phyloP scores from a whole-genome alignment of 1,140 invertebrate genomes.

The Trialeurodes vaporariorum region DNA sequence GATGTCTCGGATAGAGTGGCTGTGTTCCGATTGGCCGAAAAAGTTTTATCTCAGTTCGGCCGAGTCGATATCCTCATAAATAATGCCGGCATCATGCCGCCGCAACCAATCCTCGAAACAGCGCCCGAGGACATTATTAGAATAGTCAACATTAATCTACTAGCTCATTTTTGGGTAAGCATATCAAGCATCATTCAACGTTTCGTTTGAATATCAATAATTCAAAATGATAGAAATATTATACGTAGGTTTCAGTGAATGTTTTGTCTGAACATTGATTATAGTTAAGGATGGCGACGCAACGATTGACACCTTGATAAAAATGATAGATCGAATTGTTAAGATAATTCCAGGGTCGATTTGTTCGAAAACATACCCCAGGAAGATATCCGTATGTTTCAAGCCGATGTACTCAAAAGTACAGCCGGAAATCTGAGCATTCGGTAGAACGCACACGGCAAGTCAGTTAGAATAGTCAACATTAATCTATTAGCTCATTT shows the following conservation, averaged over 20 bases:
- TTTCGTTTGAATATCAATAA: no score
- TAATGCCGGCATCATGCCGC: conserved; percentile 78
- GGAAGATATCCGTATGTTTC: no score
- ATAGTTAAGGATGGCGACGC: no score
- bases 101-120: conserved; percentile 50
- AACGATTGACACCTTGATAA: no score
- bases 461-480: conserved; percentile 53
- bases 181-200: no score
- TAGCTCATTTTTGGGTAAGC: conserved; percentile 62
- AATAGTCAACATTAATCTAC: conserved; percentile 60
- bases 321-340: no score
- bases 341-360: no score
- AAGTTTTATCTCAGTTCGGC: conserved; percentile 47
- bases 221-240: no score
- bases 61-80: conserved; percentile 60
- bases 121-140: conserved; percentile 49
- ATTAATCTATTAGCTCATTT: conserved; percentile 66
- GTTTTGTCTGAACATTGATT: no score
- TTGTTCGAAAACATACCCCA: no score
- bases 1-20: conserved; percentile 49
- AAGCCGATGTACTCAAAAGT: conserved; percentile 59
- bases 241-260: no score
- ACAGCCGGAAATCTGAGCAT: conserved; percentile 73
- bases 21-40: conserved; percentile 37
- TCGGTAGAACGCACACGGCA: conserved; percentile 49